Base-by-base conservation (phyloP, 2,888 invertebrate species). In the Folsomia manolachei region DNA sequence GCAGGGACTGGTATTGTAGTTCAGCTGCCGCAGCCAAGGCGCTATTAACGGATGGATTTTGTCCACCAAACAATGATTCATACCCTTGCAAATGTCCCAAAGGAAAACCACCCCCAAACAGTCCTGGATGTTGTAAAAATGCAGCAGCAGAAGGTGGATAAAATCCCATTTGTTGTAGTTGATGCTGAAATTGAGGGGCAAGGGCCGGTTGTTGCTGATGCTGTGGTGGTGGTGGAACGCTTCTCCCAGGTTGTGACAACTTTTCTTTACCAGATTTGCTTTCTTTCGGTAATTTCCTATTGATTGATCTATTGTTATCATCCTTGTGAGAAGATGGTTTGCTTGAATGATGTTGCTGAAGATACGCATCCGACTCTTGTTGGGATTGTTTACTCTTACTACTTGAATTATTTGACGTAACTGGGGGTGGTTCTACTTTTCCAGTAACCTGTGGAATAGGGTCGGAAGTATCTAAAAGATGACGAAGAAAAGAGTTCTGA, bases 391-490 rank as follows among this genome's bases (percentile, higher is more conserved):
- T 39, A 27, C 68, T 64, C 18, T n/a, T 4, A 4, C 56, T 56
- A n/a, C 4, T 18, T 4, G 39, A 39, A 26, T 71, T 63, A 52
- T 67, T 21, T n/a, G 63, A 61, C 56, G 56, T 39, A 26, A 18
- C 39, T 56, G 67, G 53, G 25, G 71, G 2, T 61, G 71, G 27
- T 1, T 21, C 18, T 27, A 53, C n/a, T 21, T 14, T 25, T 27
- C 24, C 56, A 21, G 24, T 72, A 9, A 23, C 11, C 26, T 53
- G 62, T 14, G 79, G 79, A 69, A 79, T 79, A 2, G 79, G 79
- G 69, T 77, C 79, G 0, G 79, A 79, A 19, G 79, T 79, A 64
- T 79, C 79, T 26, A 79, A 56, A 18, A 79, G 70, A 53, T 79
- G 79, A 24, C 79, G 63, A n/a, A 79, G 71, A 63, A 79, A 79